phyloP scores from a whole-genome alignment of 2,113 vertebrate genomes.

The Hemiscyllium ocellatum region DNA sequence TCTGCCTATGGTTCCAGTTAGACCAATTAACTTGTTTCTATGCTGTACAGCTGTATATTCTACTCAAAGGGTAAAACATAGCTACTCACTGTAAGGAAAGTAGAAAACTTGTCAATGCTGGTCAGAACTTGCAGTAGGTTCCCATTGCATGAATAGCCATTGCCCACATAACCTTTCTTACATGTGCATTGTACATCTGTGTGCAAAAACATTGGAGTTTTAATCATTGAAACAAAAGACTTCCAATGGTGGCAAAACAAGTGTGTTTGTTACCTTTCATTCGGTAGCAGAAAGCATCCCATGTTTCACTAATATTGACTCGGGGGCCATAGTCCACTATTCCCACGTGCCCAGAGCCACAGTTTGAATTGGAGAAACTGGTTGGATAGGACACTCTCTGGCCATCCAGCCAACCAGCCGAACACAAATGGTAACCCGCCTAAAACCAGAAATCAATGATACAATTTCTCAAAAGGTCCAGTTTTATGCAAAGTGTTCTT shows the following conservation, averaged over 20 bases:
- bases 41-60: background rate
- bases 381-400: slow-evolving; percentile 78
- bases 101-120: slow-evolving; percentile 65
- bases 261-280: slow-evolving; percentile 68
- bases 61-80: background rate
- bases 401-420: slow-evolving; percentile 74
- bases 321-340: slow-evolving; percentile 81
- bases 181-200: slow-evolving; percentile 84
- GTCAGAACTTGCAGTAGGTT: slow-evolving; percentile 82
- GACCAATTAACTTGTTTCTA: background rate
- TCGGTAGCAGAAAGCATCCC: slow-evolving; percentile 88
- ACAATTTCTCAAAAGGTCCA: background rate
- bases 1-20: background rate
- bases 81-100: slow-evolving; percentile 73
- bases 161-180: slow-evolving; percentile 74
- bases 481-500: background rate
- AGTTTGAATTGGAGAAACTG: slow-evolving; percentile 68
- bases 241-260: background rate
- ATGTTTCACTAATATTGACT: slow-evolving; percentile 69
- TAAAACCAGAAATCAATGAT: slow-evolving; percentile 44
- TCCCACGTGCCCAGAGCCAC: slow-evolving; percentile 74
- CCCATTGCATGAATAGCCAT: slow-evolving; percentile 74
- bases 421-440: slow-evolving; percentile 75
- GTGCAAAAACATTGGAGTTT: slow-evolving; percentile 41
- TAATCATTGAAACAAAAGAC: background rate